A percentile compares a stretch with the other conserved stretches of the same genome.
Evolutionary conservation across 2,888 invertebrate genomes (phyloP).

Genomic region (Lepidochitona cinerea): DNA sequence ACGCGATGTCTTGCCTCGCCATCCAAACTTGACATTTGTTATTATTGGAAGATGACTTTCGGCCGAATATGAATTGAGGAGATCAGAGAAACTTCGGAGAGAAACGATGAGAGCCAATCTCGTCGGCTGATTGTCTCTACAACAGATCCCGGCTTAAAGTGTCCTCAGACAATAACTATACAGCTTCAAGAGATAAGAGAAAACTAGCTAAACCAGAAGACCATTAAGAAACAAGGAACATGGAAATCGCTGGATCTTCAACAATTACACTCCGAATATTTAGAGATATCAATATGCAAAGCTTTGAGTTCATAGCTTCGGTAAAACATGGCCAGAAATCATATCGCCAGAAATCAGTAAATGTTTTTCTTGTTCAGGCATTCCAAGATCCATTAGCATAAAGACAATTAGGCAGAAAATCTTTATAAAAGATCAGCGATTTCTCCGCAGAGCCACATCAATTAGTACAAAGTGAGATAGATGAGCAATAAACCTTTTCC

Average conservation of each 20-base stretch:
- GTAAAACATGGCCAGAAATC: no score
- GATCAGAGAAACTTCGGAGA: not conserved
- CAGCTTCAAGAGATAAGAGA: not conserved
- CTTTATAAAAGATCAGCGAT: not conserved
- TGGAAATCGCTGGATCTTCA: no score
- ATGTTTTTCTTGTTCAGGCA: not conserved
- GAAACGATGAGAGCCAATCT: not conserved
- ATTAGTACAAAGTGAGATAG: no score
- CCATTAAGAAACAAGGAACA: not conserved
- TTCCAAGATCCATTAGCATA: not conserved
- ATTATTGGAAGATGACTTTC: not conserved
- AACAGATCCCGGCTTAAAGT: not conserved
- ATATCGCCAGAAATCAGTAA: not conserved
- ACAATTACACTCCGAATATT: no score
- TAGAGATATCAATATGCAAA: no score
- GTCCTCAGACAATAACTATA: not conserved
- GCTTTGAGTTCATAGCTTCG: no score
- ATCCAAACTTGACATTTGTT: constrained; percentile 1
- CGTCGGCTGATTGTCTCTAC: not conserved
- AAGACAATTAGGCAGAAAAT: not conserved
- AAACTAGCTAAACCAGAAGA: not conserved
- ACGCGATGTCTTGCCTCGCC: not conserved
- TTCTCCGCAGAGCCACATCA: not conserved
- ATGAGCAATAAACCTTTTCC: no score
- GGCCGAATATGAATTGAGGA: not conserved